Evolutionary conservation across 2,113 vertebrate genomes (phyloP), one percentile per base, ranked within the genome.

Genomic region (Neodontobutis hainanensis): DNA sequence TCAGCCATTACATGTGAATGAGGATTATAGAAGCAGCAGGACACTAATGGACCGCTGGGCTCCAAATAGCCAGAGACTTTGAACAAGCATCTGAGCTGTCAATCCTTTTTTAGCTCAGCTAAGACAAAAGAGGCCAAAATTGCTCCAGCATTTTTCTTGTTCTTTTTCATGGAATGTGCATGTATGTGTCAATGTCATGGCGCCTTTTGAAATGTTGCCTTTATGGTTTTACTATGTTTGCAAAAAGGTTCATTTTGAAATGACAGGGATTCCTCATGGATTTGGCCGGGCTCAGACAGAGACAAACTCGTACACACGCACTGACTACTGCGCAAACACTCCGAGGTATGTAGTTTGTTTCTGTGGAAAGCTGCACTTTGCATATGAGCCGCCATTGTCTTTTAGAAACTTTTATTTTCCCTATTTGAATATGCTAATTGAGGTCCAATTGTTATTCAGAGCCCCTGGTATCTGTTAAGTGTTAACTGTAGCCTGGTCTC

Each of bases 1-100:
- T 89, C 81, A 72, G 80, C 86, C 73, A 74, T 92, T 92, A 87
- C 89, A 93, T 91, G 89, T 91, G 91, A 93, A 92, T 93, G 90
- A 93, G 91, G 92, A 93, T 94, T 93, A 94, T 84, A 91, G 82
- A 88, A 90, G 75, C 93, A 92, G 90, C 93, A 91, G 90, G 92
- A 74, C 72, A 76, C 89, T 93, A 92, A 93, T 93, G 93, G 92
- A 88, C 56, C 67, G n/a, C 19, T 35, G 78, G 70, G 62, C 77
- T 83, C 69, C 61, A 83, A 81, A 77, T 66, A 80, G 75, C 69
- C 53, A 12, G 56, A 79, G 72, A 87, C 90, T 90, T 86, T 87
- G 90, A 91, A 91, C 81, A 87, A 88, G 84, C 81, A 85, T 82
- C 72, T 77, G 84, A 50, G 77, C 75, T 36, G 1, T 57, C 84